Conservation (phyloP, 2,113 vertebrate genomes). For the Plotosus lineatus region DNA sequence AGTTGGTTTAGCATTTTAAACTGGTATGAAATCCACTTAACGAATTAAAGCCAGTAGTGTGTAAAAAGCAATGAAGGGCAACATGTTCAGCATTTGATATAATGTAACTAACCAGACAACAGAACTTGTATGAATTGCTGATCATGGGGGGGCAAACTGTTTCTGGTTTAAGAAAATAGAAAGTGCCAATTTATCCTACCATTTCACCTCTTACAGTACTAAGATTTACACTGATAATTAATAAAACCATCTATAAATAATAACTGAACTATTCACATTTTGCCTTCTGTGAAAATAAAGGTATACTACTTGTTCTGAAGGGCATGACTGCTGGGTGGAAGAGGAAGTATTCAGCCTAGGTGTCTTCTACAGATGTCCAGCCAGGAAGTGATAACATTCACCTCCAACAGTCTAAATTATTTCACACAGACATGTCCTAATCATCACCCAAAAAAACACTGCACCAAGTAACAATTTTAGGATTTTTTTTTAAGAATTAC, state of each 20-base stretch:
- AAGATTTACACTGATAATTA: background rate
- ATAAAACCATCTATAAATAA: background rate
- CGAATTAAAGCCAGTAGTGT: background rate
- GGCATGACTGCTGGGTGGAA: background rate
- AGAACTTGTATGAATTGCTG: background rate
- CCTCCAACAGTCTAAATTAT: background rate
- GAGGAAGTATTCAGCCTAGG: background rate
- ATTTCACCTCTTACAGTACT: background rate
- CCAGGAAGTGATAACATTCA: background rate
- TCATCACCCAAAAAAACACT: background rate
- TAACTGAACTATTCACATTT: background rate
- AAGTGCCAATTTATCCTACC: background rate
- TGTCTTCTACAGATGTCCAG: background rate
- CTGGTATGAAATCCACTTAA: no score
- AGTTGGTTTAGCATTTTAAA: no score
- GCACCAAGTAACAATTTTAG: background rate
- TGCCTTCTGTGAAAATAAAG: background rate
- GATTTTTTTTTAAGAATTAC: no score
- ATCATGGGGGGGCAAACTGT: background rate
- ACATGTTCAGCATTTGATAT: background rate
- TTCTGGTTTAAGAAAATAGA: background rate
- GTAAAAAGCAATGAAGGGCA: background rate
- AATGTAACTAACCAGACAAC: background rate
- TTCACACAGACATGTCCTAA: background rate
- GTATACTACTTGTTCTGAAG: background rate